phyloP scores from a whole-genome alignment of 2,888 invertebrate genomes.

The Sinohyriopsis cumingii region DNA sequence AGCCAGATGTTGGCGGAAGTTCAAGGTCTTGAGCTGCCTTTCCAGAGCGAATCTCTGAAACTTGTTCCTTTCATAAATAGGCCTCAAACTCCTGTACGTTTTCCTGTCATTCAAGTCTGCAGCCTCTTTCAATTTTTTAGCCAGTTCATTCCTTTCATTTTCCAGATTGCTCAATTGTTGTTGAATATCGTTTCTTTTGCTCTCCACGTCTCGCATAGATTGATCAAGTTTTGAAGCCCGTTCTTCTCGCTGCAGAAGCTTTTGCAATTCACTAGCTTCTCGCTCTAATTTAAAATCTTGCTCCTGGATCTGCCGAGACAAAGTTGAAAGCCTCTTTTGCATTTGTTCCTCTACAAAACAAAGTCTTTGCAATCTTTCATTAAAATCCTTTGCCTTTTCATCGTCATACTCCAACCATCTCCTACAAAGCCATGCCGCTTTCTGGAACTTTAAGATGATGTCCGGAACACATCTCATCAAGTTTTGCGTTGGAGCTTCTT shows the following conservation, averaged over 20 bases:
- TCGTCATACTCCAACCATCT: slow-evolving; percentile 59
- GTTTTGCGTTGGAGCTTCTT: slow-evolving; percentile 43
- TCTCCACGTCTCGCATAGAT: slow-evolving; percentile 45
- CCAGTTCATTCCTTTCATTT: slow-evolving; percentile 43
- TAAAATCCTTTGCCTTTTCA: slow-evolving; percentile 54
- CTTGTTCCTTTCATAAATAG: slow-evolving; percentile 53
- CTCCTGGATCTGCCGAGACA: slow-evolving; percentile 45
- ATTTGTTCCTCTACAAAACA: slow-evolving; percentile 46
- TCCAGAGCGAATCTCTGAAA: slow-evolving; percentile 53
- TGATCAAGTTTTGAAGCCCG: slow-evolving; percentile 47
- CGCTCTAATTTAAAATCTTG: slow-evolving; percentile 52
- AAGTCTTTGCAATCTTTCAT: slow-evolving; percentile 50
- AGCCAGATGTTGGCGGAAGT: slow-evolving; percentile 47
- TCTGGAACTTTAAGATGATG: slow-evolving; percentile 57
- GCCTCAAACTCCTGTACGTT: slow-evolving; percentile 40
- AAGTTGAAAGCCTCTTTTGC: slow-evolving; percentile 37
- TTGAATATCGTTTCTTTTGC: slow-evolving; percentile 28
- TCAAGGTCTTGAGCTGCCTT: slow-evolving; percentile 46
- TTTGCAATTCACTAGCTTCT: slow-evolving; percentile 47
- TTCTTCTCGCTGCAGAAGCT: slow-evolving; percentile 52
- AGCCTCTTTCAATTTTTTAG: slow-evolving; percentile 37
- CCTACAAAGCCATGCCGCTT: slow-evolving; percentile 53
- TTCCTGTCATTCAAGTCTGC: slow-evolving; percentile 31
- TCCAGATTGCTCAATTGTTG: slow-evolving; percentile 35
- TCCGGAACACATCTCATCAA: slow-evolving; percentile 56